These are phyloP conservation scores for Drosophila buzzatii DNA, from an alignment of 2,888 invertebrate genomes.

Conservation along the genomic window DNA sequence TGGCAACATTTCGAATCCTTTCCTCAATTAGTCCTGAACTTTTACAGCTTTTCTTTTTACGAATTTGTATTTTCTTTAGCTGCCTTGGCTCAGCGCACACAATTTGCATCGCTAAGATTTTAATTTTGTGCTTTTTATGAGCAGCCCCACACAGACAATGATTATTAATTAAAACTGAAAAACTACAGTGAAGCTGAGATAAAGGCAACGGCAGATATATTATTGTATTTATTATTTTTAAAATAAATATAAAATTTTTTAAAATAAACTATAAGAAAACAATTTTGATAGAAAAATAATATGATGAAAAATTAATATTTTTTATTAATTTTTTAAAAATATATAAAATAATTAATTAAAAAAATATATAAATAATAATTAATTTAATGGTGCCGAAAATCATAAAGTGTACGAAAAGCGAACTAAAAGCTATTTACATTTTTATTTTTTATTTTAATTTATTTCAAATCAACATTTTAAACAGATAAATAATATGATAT, in stretches of 20 bases:
- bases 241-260: too few relatives aligned
- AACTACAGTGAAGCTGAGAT: slow-evolving; percentile 19
- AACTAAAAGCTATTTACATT: too few relatives aligned
- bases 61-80: slow-evolving; percentile 7
- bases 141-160: slow-evolving; percentile 31
- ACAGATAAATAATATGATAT: too few relatives aligned
- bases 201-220: not conserved
- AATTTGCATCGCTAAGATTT: slow-evolving; percentile 54
- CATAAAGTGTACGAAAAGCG: too few relatives aligned
- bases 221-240: not conserved
- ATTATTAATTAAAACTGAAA: slow-evolving; percentile 42
- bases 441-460: too few relatives aligned
- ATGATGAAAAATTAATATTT: too few relatives aligned
- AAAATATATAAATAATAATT: not conserved
- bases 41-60: slow-evolving; percentile 19
- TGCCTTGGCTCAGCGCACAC: slow-evolving; percentile 43
- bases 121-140: slow-evolving; percentile 45
- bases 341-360: not conserved
- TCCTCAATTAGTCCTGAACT: slow-evolving; percentile 42
- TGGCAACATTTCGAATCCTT: slow-evolving; percentile 13
- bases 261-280: not conserved
- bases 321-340: not conserved
- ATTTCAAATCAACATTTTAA: too few relatives aligned
- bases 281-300: not conserved
- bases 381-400: too few relatives aligned